Evolutionary conservation across 2,797 vertebrate genomes (phyloP).

Genomic region (Squalus acanthias): DNA sequence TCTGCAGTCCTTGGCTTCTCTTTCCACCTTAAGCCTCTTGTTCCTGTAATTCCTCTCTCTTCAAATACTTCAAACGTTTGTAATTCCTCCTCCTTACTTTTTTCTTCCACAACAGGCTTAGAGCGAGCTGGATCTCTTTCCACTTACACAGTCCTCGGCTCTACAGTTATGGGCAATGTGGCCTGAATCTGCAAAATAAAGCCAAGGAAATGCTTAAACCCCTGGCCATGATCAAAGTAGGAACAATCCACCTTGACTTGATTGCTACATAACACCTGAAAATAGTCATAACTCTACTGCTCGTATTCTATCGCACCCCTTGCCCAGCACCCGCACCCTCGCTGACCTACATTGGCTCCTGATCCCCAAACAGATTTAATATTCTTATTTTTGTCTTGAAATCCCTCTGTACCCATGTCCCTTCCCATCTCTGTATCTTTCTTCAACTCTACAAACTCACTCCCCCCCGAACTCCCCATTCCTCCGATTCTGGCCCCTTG

Average conservation of each 20-base stretch:
- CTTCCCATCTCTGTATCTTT: background rate
- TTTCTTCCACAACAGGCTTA: background rate
- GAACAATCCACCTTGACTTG: background rate
- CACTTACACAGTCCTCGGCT: background rate
- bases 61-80: background rate
- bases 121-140: background rate
- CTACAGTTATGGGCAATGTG: background rate
- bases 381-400: background rate
- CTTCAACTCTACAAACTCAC: background rate
- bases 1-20: background rate
- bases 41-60: background rate
- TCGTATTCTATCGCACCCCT: background rate
- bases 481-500: no score
- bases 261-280: background rate
- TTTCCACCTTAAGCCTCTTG: background rate
- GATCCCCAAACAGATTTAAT: background rate
- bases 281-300: background rate
- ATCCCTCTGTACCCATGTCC: background rate
- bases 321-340: background rate
- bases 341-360: background rate
- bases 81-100: background rate
- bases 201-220: background rate
- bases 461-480: background rate
- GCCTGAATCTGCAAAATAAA: background rate
- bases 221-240: background rate